Base-by-base conservation (phyloP, 2,113 vertebrate species). In the Siphamia tubifer region DNA sequence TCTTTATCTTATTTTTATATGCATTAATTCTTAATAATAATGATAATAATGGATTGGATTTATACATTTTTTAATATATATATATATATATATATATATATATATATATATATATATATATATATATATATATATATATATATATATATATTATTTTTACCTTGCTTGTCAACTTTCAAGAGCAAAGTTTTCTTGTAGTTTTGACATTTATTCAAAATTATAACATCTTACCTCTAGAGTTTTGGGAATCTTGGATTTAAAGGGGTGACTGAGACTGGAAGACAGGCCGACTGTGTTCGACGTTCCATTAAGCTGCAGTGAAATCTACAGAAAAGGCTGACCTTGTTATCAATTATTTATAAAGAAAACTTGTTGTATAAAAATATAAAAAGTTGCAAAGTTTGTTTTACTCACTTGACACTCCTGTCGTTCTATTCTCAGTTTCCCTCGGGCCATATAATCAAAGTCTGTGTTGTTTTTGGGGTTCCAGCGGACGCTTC, bases 321-420 rank as follows among this genome's bases (percentile, higher is more conserved):
- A 77, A 53, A 92, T 54, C 93, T 93, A 21, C 21, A 63, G 53
- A 16, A 13, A 39, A 64, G 11, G 34, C 11, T 34, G 8, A 36
- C 1, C 16, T 16, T 12, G 17, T 3, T 36, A 49, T 4, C 28
- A 53, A 5, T 82, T 15, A 34, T 34, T 8, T n/a, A 34, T 4
- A n/a, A 61, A 0, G 58, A 55, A 68, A 4, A 15, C 23, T 6
- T 5, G 13, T 9, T 7, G n/a, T 23, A 4, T 42, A 68, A 38
- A 8, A 56, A 10, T 1, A 13, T 44, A 17, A 1, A 6, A 19
- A 63, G 56, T 68, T 1, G 12, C 4, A 19, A 2, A 40, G 21
- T 11, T 19, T 13, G 13, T 32, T 91, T 87, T 39, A 93, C 93
- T 89, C 67, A 95, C 94, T 86, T 92, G 87, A 39, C 92, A 92